These are phyloP conservation scores for Laticauda laticaudata DNA, from an alignment of 2,113 vertebrate genomes.

Conservation along the genomic window DNA sequence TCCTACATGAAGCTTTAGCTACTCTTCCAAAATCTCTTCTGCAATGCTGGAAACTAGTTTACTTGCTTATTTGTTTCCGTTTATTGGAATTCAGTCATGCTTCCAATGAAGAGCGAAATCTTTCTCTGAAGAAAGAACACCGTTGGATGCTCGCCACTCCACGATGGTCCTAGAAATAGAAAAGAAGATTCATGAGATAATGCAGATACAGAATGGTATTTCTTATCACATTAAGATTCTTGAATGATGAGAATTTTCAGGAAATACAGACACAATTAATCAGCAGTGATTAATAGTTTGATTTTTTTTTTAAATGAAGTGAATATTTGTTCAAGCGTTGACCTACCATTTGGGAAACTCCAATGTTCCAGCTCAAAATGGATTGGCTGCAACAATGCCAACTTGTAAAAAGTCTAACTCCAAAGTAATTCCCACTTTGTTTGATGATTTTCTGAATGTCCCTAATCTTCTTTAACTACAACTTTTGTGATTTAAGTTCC, in stretches of 20 bases:
- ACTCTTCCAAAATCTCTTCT: not conserved
- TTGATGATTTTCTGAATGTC: not conserved
- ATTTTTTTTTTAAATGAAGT: not conserved
- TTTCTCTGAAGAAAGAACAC: not conserved
- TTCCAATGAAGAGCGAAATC: not conserved
- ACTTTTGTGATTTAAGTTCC: not conserved
- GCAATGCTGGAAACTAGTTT: not conserved
- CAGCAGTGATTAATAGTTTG: not conserved
- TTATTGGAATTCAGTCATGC: not conserved
- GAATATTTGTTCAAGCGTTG: not conserved
- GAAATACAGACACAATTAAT: not conserved
- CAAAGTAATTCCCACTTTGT: not conserved
- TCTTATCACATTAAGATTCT: not conserved
- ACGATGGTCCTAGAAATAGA: constrained; percentile 20
- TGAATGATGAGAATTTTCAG: not conserved
- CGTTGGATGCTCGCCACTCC: rapidly evolving
- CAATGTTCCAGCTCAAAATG: not conserved
- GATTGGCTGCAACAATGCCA: not conserved
- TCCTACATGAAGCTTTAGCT: too few species aligned
- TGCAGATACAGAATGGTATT: not conserved
- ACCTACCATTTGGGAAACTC: not conserved
- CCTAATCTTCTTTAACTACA: not conserved
- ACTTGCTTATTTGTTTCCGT: not conserved
- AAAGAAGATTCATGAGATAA: not conserved
- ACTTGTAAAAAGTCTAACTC: not conserved